These are phyloP conservation scores for Gerris buenoi DNA, from an alignment of 1,140 invertebrate genomes.

Conservation along the genomic window DNA sequence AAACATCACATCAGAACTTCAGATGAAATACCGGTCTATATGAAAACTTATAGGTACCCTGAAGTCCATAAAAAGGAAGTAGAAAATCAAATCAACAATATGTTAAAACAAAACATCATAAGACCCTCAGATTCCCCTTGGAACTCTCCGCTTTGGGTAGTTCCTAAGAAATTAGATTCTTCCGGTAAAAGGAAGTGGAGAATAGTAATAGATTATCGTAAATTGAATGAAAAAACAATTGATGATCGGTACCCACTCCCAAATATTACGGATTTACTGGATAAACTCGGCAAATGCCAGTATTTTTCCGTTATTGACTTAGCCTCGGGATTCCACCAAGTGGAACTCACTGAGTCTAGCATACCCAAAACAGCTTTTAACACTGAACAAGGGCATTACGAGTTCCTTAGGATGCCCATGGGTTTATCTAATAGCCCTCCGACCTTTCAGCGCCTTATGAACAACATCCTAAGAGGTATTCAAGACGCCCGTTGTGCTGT, in stretches of 20 bases:
- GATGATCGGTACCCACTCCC: slow-evolving; percentile 9
- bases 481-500: slow-evolving; percentile 25
- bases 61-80: not conserved
- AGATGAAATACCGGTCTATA: not conserved
- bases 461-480: slow-evolving; percentile 16
- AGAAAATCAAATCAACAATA: not conserved
- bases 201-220: slow-evolving; percentile 21
- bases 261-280: slow-evolving; percentile 5
- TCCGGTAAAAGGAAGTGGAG: slow-evolving; percentile 18
- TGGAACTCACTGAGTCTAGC: too few species aligned
- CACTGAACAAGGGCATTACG: slow-evolving; percentile 14
- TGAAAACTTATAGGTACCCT: not conserved
- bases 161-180: slow-evolving; percentile 21
- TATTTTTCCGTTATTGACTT: slow-evolving; percentile 21
- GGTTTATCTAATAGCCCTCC: too few species aligned
- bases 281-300: not conserved
- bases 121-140: slow-evolving; percentile 5
- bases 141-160: slow-evolving; percentile 13
- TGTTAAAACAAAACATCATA: not conserved
- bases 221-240: slow-evolving; percentile 17
- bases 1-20: not conserved
- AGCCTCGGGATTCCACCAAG: too few species aligned
- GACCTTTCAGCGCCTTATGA: slow-evolving; percentile 13
- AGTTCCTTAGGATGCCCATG: slow-evolving; percentile 19
- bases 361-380: slow-evolving; percentile 19